A percentile compares a stretch with the other conserved stretches of the same genome.
phyloP scores from a whole-genome alignment of 1,140 invertebrate genomes.

The Chelonus insularis region DNA sequence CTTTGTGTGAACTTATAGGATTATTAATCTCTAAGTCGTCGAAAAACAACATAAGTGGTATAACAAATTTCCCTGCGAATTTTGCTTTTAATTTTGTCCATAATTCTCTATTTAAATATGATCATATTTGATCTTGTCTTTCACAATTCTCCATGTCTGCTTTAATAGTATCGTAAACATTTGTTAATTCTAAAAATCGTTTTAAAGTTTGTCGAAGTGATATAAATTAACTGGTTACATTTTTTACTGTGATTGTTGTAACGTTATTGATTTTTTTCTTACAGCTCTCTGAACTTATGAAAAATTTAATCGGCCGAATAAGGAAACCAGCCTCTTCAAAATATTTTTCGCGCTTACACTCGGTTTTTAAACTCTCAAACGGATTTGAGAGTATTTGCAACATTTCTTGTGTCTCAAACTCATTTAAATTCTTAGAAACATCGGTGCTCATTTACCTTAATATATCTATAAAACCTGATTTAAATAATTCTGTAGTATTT shows the following conservation, averaged over 20 bases:
- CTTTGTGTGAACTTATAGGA: conserved; percentile 26
- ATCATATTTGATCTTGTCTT: not conserved
- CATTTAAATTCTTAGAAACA: not conserved
- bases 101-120: conserved; percentile 10
- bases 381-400: not conserved
- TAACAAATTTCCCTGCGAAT: conserved; percentile 22
- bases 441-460: not conserved
- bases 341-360: conserved; percentile 5
- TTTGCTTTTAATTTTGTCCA: conserved; percentile 21
- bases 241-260: conserved; percentile 1
- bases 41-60: conserved; percentile 24
- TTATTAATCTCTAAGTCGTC: conserved; percentile 32
- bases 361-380: not conserved
- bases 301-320: conserved; percentile 17
- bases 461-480: not conserved
- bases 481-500: not conserved
- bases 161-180: conserved; percentile 14
- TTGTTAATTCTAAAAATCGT: conserved; percentile 21
- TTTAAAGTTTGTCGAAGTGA: conserved; percentile 15
- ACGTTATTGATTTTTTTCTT: not conserved
- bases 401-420: not conserved
- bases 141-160: conserved; percentile 11
- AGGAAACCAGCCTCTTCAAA: conserved; percentile 1
- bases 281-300: conserved; percentile 11
- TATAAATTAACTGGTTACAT: conserved; percentile 26